Conservation (phyloP, 30 jellyfish, hydroid and myxozoan genomes). For the Aurelia coerulea region DNA sequence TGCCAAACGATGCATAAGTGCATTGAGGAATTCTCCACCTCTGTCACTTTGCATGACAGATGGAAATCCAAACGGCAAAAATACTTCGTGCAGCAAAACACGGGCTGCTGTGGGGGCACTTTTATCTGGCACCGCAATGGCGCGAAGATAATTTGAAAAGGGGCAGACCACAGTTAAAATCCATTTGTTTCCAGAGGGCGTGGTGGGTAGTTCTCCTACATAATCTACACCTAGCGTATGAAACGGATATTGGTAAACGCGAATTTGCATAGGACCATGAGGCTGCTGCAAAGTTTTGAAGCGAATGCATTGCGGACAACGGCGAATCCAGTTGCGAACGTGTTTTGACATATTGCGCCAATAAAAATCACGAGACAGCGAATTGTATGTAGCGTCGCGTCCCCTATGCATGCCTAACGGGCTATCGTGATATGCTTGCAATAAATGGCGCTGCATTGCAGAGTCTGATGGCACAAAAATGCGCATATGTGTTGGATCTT, state of each 20-base stretch:
- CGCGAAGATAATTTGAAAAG: too few species aligned
- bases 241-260: constrained; percentile 34
- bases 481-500: constrained; percentile 14
- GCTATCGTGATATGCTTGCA: constrained; percentile 19
- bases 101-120: too few species aligned
- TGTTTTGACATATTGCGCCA: too few species aligned
- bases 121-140: too few species aligned
- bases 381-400: constrained; percentile 19
- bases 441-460: constrained; percentile 27
- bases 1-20: too few species aligned
- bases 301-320: too few species aligned
- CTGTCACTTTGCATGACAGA: too few species aligned
- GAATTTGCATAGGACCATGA: constrained; percentile 49
- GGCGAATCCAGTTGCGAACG: too few species aligned
- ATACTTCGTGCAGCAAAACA: too few species aligned
- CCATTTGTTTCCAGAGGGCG: constrained; percentile 48
- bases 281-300: too few species aligned
- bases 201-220: constrained; percentile 52
- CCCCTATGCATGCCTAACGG: constrained; percentile 38
- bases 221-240: constrained; percentile 61
- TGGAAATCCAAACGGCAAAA: too few species aligned
- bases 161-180: constrained; percentile 27
- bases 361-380: constrained; percentile 7
- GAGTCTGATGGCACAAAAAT: constrained; percentile 32
- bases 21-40: too few species aligned